These are phyloP conservation scores for Melanotaenia pygmaea DNA, from an alignment of 2,797 vertebrate species.

Conservation along the genomic window DNA sequence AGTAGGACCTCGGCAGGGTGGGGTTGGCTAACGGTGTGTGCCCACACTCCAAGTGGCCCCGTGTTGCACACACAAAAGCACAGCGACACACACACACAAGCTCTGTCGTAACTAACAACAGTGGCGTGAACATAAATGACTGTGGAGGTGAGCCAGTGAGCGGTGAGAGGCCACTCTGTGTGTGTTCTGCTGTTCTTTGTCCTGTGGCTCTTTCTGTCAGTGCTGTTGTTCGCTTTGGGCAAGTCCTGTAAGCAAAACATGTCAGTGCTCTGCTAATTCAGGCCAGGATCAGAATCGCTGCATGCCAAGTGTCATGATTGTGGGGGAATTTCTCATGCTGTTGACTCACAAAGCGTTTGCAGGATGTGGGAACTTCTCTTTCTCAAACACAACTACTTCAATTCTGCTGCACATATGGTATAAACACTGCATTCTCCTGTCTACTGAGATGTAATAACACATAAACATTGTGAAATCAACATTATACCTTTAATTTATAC, in stretches of 20 bases:
- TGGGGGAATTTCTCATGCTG: conserved; percentile 49
- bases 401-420: conserved; percentile 15
- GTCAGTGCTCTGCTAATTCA: conserved; percentile 62
- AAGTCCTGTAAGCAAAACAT: conserved; percentile 66
- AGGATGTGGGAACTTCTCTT: conserved; percentile 12
- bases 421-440: background rate
- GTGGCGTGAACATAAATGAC: conserved; percentile 62
- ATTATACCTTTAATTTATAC: conserved; percentile 49
- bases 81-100: conserved; percentile 21
- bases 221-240: conserved; percentile 49
- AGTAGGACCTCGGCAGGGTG: conserved; percentile 61
- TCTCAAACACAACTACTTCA: conserved; percentile 23
- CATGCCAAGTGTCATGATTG: conserved; percentile 61
- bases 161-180: conserved; percentile 58
- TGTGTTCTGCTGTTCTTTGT: conserved; percentile 72
- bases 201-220: conserved; percentile 54
- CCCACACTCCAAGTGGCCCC: conserved; percentile 32
- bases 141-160: conserved; percentile 69
- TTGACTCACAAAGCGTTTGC: conserved; percentile 42
- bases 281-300: conserved; percentile 55
- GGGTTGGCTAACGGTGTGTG: conserved; percentile 59
- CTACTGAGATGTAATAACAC: conserved; percentile 30
- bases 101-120: conserved; percentile 64
- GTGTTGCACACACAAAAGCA: conserved; percentile 29
- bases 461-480: conserved; percentile 36